Evolutionary conservation across 2,113 vertebrate genomes (phyloP), one percentile per base, ranked within the genome.

Genomic region (Taxidea taxus): DNA sequence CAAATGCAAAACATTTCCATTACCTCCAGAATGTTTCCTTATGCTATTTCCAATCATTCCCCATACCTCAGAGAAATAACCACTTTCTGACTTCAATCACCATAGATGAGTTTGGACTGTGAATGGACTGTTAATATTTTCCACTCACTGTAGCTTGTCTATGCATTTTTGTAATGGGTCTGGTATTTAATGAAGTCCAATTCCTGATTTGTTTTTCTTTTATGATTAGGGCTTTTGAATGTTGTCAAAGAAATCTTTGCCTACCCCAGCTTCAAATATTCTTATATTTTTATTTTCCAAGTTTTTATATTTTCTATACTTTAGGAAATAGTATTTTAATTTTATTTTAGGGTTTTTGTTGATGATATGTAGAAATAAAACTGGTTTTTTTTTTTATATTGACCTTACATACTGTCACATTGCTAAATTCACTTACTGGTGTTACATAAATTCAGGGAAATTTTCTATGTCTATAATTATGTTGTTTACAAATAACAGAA

Each of bases 341-440:
- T 70, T 97, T 68, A 44, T 47, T 64, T 74, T 58, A 75, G 15
- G 14, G 75, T 10, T 58, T 74, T 86, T 66, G 3, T 7, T 88
- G 42, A 81, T 56, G 34, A 85, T 81, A 16, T 60, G 49, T 66
- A 93, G 51, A 70, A 78, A 64, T 88, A 82, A 70, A 85, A 70
- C 44, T 82, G 64, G 4, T n/a, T 90, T 96, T 96, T 85, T 34
- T 91, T 96, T 85, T 34, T 91, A 86, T 77, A 49, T 75, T 75
- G 8, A 68, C 68, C 42, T 89, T 47, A 14, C 29, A 15, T 58
- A 82, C 14, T 64, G 14, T 75, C 49, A 85, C 16, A 34, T 68
- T 70, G 49, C 23, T 78, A 93, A 96, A 66, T 81, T 93, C 44
- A 51, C 3, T 91, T 89, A 47, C 20, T 64, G 15, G 9, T 60